A percentile compares a stretch with the other conserved stretches of the same genome.
These are phyloP conservation scores for Eilema depressum DNA, from an alignment of 2,888 invertebrate genomes.

Conservation along the genomic window DNA sequence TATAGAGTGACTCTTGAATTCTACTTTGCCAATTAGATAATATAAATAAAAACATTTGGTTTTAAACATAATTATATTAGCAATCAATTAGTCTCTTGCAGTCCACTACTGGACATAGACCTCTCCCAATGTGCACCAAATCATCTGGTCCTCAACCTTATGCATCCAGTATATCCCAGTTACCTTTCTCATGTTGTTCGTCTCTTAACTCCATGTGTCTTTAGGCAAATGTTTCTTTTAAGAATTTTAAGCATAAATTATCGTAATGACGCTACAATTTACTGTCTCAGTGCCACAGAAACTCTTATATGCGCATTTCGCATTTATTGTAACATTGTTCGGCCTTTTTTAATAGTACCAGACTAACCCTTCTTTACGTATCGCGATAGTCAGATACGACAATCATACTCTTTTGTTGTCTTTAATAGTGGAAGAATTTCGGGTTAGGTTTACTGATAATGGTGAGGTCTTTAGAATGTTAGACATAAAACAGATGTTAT, in stretches of 20 bases:
- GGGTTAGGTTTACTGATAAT: background rate
- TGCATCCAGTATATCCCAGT: too few species aligned
- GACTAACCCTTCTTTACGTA: background rate
- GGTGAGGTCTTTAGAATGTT: background rate
- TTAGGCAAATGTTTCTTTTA: too few species aligned
- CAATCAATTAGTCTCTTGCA: too few species aligned
- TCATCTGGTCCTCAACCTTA: too few species aligned
- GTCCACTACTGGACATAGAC: too few species aligned
- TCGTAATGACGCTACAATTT: too few species aligned
- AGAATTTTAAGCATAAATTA: too few species aligned
- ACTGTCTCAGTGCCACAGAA: background rate
- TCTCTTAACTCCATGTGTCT: too few species aligned
- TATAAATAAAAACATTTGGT: background rate
- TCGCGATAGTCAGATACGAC: background rate
- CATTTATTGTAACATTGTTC: slow-evolving; percentile 1
- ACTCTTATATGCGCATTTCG: background rate
- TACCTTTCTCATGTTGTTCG: too few species aligned
- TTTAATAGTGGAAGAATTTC: slow-evolving; percentile 1
- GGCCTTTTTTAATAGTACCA: slow-evolving; percentile 5
- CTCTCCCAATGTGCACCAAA: too few species aligned
- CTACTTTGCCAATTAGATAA: background rate
- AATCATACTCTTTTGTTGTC: slow-evolving; percentile 3
- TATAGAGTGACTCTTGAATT: background rate
- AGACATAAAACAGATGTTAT: background rate
- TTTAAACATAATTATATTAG: too few species aligned